Conservation (phyloP, 2,113 vertebrate genomes). For the Ammodytes dubius region DNA sequence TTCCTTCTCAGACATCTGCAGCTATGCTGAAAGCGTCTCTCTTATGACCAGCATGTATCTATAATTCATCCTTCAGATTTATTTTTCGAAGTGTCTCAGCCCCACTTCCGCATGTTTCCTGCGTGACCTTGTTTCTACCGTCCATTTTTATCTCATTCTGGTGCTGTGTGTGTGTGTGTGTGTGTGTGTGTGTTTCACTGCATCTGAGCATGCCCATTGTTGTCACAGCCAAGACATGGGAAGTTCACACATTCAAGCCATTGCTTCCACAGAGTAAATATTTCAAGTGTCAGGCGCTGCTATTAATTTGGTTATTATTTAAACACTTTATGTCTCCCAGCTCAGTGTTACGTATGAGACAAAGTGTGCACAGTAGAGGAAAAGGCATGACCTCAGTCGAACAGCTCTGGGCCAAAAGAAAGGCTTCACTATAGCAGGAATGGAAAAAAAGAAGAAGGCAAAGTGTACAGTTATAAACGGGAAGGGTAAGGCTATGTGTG, state of each 20-base stretch:
- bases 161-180: conserved; percentile 3
- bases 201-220: conserved; percentile 29
- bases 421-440: conserved; percentile 48
- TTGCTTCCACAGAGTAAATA: conserved; percentile 39
- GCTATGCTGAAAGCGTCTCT: conserved; percentile 46
- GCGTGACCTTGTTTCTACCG: conserved; percentile 60
- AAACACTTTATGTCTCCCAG: conserved; percentile 15
- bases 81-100: conserved; percentile 49
- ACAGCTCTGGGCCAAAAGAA: conserved; percentile 34
- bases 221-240: conserved; percentile 54
- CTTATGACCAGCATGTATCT: conserved; percentile 60
- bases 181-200: conserved; percentile 46
- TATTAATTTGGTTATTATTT: conserved; percentile 51
- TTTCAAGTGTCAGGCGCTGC: conserved; percentile 37
- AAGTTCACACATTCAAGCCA: conserved; percentile 57
- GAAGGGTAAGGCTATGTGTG: conserved; percentile 66
- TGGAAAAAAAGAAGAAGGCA: conserved; percentile 48
- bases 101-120: conserved; percentile 70
- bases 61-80: conserved; percentile 70
- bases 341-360: conserved; percentile 33
- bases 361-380: conserved; percentile 27
- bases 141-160: conserved; percentile 39
- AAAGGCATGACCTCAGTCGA: conserved; percentile 64
- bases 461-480: conserved; percentile 64
- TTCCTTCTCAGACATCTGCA: conserved; percentile 66